Evolutionary conservation across 2,113 vertebrate species (phyloP).

Genomic region (Crotalus tigris): DNA sequence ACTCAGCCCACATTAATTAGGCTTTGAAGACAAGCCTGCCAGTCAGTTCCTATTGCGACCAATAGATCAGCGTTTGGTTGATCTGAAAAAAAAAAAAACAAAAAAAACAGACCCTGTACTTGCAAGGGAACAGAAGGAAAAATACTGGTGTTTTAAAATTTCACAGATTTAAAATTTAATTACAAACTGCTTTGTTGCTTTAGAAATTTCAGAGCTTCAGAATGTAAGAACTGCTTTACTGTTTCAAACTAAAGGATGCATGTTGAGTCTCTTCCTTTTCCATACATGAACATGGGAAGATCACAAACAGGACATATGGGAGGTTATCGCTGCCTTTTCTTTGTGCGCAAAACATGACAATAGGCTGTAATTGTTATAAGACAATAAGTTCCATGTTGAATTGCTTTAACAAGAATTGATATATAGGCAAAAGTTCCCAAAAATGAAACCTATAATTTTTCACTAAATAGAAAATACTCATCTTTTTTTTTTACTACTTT

Average conservation of each 20-base stretch:
- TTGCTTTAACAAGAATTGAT: neutral
- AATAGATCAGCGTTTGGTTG: neutral
- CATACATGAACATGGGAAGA: neutral
- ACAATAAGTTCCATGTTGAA: neutral
- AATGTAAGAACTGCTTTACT: neutral
- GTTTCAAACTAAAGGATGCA: neutral
- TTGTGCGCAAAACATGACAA: neutral
- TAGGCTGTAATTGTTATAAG: neutral
- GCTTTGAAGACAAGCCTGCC: neutral
- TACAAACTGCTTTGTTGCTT: neutral
- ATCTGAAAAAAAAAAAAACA: neutral
- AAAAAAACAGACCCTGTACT: neutral
- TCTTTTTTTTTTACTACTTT: neutral
- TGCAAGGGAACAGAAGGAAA: neutral
- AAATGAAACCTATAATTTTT: neutral
- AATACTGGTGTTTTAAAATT: neutral
- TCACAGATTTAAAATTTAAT: neutral
- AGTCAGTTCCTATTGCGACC: neutral
- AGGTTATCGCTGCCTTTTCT: neutral
- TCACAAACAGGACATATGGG: neutral
- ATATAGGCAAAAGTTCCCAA: neutral
- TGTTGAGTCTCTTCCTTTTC: neutral
- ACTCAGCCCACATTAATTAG: neutral
- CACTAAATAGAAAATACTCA: neutral
- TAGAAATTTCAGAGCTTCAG: neutral